phyloP scores from a whole-genome alignment of 2,888 invertebrate species.

The Lasioglossum vierecki region DNA sequence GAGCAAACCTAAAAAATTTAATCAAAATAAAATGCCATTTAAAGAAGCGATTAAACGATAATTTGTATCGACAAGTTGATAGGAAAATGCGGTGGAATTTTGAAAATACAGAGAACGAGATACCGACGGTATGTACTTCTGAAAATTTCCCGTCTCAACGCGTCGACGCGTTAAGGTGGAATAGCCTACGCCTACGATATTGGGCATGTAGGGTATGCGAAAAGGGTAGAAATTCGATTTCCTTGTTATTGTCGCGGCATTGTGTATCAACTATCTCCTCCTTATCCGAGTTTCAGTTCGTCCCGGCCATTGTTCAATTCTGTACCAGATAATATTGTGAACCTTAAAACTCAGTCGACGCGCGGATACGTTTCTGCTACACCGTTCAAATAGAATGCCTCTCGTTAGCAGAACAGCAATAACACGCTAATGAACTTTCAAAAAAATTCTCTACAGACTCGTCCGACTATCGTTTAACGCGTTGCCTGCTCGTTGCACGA shows the following conservation, averaged over 20 bases:
- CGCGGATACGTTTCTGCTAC: conserved; percentile 12
- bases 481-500: background rate
- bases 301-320: conserved; percentile 32
- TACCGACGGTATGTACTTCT: no score
- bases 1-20: background rate
- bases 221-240: conserved; percentile 46
- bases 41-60: no score
- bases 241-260: conserved; percentile 37
- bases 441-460: background rate
- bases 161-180: conserved; percentile 13
- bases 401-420: conserved; percentile 4
- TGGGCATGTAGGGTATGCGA: conserved; percentile 24
- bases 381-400: background rate
- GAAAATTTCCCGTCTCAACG: conserved; percentile 18
- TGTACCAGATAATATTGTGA: conserved; percentile 28
- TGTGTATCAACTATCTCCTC: conserved; percentile 39
- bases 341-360: conserved; percentile 19
- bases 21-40: background rate
- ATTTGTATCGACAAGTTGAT: background rate
- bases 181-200: background rate
- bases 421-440: background rate
- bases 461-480: background rate
- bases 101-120: background rate
- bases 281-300: conserved; percentile 42
- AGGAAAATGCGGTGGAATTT: background rate